Evolutionary conservation across 2,797 vertebrate species (phyloP).

Genomic region (Pantherophis vulpinus): DNA sequence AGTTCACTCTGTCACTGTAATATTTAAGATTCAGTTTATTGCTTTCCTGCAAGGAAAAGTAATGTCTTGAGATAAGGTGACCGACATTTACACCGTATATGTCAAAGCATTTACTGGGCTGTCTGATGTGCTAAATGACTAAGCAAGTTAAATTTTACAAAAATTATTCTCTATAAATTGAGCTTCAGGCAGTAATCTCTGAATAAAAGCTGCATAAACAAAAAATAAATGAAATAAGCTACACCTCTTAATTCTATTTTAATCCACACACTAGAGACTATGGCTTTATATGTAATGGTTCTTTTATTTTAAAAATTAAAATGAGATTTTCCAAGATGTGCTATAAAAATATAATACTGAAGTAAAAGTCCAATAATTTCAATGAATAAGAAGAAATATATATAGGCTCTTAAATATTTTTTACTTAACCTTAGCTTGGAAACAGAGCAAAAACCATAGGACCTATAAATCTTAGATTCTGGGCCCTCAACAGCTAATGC

Average conservation of each 20-base stretch:
- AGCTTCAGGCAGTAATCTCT: conserved; percentile 20
- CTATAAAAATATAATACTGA: not conserved
- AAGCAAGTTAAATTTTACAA: conserved; percentile 20
- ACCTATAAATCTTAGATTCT: not conserved
- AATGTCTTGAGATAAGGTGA: conserved; percentile 35
- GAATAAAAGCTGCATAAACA: conserved; percentile 5
- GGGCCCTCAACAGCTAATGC: not conserved
- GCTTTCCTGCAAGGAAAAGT: conserved; percentile 30
- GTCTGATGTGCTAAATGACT: not conserved
- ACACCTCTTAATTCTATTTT: not conserved
- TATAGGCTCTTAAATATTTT: not conserved
- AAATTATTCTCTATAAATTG: not conserved
- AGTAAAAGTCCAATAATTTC: not conserved
- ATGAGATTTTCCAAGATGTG: not conserved
- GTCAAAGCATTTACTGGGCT: conserved; percentile 28
- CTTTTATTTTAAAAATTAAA: not conserved
- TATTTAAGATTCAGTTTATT: conserved; percentile 9
- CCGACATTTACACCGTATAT: not conserved
- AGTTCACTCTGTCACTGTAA: conserved; percentile 61
- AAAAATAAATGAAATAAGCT: not conserved
- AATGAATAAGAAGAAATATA: not conserved
- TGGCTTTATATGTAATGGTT: not conserved
- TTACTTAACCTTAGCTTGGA: not conserved
- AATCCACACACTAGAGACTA: not conserved
- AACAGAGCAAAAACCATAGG: not conserved